Percentiles rank a stretch among this genome's conserved stretches.
phyloP scores from a whole-genome alignment of 2,797 vertebrate genomes.

The Harpagifer antarcticus region DNA sequence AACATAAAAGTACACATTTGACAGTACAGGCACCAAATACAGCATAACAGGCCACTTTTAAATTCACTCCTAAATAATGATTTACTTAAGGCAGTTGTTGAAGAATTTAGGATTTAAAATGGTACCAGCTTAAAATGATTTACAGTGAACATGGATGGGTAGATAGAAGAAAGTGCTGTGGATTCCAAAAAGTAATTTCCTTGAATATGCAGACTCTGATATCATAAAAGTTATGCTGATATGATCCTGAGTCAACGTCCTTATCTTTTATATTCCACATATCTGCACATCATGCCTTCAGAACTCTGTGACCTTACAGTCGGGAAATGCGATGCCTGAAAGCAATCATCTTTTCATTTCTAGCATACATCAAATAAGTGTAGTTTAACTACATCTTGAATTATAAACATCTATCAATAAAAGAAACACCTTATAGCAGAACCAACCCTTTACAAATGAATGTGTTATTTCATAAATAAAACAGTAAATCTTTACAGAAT shows the following conservation, averaged over 20 bases:
- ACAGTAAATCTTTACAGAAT: neutral
- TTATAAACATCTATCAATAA: too few relatives aligned
- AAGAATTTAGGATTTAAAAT: neutral
- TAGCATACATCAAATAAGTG: neutral
- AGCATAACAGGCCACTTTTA: too few relatives aligned
- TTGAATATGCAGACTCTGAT: slow-evolving; percentile 1
- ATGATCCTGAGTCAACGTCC: slow-evolving; percentile 10
- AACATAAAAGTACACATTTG: too few relatives aligned
- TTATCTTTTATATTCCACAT: slow-evolving; percentile 10
- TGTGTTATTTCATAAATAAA: neutral
- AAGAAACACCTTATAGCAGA: too few relatives aligned
- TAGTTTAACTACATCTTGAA: neutral
- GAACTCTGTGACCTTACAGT: slow-evolving; percentile 10
- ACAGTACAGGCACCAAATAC: too few relatives aligned
- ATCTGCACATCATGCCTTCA: slow-evolving; percentile 10
- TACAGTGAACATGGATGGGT: neutral
- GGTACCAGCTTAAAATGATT: neutral
- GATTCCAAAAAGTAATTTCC: neutral
- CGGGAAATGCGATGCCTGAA: neutral
- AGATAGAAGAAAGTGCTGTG: neutral
- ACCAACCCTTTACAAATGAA: neutral
- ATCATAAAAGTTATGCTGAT: slow-evolving; percentile 36
- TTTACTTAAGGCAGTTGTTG: neutral
- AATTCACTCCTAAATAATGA: neutral
- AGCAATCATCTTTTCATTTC: neutral